These are phyloP conservation scores for Echinops telfairi DNA, from an alignment of 2,113 vertebrate genomes.

Conservation along the genomic window DNA sequence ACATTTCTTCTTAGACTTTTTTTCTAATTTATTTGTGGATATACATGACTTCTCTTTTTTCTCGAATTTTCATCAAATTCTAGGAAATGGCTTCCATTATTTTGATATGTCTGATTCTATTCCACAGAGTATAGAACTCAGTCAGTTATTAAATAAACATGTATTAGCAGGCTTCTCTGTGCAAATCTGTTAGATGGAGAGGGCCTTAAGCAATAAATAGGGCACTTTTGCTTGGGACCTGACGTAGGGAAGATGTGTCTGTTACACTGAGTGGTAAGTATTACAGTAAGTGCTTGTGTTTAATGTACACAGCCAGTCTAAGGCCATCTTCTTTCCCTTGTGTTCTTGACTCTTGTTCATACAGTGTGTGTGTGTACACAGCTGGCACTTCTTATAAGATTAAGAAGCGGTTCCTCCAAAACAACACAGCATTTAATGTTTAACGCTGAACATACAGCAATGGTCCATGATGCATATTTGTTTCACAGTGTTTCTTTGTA, in stretches of 20 bases:
- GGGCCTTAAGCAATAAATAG: background rate
- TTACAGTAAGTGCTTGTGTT: background rate
- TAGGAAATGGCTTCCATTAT: no score
- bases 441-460: slow-evolving; percentile 6
- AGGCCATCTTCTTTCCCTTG: background rate
- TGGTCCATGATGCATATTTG: background rate
- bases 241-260: background rate
- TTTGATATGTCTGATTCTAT: no score
- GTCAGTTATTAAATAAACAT: no score
- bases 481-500: slow-evolving; percentile 32
- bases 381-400: background rate
- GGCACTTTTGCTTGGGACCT: background rate
- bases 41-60: no score
- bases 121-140: no score
- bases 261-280: background rate
- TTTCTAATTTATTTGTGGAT: no score
- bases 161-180: no score
- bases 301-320: background rate
- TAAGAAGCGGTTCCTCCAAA: background rate
- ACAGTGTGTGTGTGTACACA: background rate
- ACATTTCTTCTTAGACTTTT: no score
- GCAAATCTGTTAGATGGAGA: background rate
- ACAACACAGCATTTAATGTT: background rate
- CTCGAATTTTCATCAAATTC: no score
- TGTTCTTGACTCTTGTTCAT: background rate